Evolutionary conservation across 92 coral and sea anemone genomes (phyloP), one percentile per base, ranked within the genome.

Genomic region (Palythoa caribaeorum): DNA sequence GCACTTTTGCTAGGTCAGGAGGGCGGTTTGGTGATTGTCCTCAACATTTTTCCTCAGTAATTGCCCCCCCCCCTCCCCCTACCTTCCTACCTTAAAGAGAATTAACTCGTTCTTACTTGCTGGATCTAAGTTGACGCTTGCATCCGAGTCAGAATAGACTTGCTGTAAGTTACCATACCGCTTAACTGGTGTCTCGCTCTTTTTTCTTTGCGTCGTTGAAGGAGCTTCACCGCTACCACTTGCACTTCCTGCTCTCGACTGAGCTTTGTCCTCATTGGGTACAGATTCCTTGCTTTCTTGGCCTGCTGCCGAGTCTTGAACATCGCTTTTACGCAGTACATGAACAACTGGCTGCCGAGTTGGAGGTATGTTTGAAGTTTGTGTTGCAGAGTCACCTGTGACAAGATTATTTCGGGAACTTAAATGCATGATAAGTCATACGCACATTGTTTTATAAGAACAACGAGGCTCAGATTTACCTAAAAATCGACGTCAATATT

Each of bases 121-220:
- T 20, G 86, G 86, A 54, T 81, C 59, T 50, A 81, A 17, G 19
- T 81, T 81, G 10, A 81, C 74, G 13, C 20, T 81, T 66, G 47
- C 11, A 35, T 11, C 62, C 36, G 36, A 37, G 36, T 81, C 57
- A 9, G 86, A 60, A n/a, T 39, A 66, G 44, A 69, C 20, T 62
- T 21, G 74, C 44, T 81, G 86, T 15, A 60, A 81, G 1, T 21
- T 76, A 1, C 86, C 86, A 47, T 81, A 81, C 1, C n/a, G 57
- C 62, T 81, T 81, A 15, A 80, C 52, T 44, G 0, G 50, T 11
- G 86, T 68, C 0, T 65, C 76, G 1, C 73, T 66, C 47, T 69
- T 66, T 71, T 81, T 81, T 38, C 60, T 81, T 21, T 36, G 10
- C 38, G 44, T 2, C n/a, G 20, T 35, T 54, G 83, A 20, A 17